phyloP scores from a whole-genome alignment of 2,797 vertebrate genomes.

The Sebastes miniatus region DNA sequence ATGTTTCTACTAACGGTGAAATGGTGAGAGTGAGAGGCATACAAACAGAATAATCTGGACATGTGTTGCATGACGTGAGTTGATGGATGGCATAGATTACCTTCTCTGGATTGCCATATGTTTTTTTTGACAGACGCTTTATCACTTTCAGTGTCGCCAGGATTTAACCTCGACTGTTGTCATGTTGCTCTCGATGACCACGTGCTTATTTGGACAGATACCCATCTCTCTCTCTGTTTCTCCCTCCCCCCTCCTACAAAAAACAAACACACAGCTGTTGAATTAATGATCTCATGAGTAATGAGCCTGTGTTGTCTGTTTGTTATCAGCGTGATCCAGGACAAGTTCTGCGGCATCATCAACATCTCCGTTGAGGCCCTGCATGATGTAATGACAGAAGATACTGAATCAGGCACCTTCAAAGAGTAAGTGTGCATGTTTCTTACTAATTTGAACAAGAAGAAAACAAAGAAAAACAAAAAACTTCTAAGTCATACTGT shows the following conservation, averaged over 20 bases:
- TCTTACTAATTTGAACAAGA: background rate
- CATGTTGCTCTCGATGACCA: background rate
- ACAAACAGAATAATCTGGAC: background rate
- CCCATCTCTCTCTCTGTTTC: background rate
- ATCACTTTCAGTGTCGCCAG: constrained; percentile 3
- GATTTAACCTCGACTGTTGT: constrained; percentile 1
- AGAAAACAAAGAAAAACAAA: background rate
- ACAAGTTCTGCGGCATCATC: constrained; percentile 98
- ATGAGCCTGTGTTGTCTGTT: constrained; percentile 42
- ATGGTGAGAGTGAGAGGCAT: background rate
- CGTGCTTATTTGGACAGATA: background rate
- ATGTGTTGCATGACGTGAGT: background rate
- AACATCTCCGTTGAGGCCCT: constrained; percentile 94
- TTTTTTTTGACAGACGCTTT: constrained; percentile 19
- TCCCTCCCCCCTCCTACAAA: background rate
- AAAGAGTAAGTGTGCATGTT: constrained; percentile 89
- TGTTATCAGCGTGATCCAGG: constrained; percentile 90
- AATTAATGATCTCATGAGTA: constrained; percentile 6
- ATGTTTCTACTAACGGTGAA: background rate
- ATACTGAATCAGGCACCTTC: constrained; percentile 90
- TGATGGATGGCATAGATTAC: constrained; percentile 20
- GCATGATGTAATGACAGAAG: constrained; percentile 98
- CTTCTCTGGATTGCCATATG: constrained; percentile 8
- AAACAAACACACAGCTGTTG: background rate
- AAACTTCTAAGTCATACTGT: background rate